Conservation (phyloP, 2,797 vertebrate genomes). For the Spinibarbus caldwelli region DNA sequence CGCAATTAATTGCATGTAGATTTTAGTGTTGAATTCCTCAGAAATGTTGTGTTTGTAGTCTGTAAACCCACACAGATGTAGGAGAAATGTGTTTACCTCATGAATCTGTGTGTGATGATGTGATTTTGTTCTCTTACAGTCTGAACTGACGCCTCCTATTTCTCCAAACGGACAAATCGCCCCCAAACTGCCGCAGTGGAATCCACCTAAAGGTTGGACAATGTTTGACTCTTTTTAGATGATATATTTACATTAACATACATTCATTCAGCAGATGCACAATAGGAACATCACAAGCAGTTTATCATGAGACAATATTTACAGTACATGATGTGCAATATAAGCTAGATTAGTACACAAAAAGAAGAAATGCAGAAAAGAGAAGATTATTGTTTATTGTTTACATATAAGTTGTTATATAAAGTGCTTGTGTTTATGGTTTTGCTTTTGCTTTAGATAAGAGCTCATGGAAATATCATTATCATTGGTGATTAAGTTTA, state of each 20-base stretch:
- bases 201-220: conserved; percentile 56
- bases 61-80: too few species aligned
- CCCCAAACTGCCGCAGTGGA: conserved; percentile 58
- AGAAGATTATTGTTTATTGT: background rate
- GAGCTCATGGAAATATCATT: background rate
- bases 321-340: background rate
- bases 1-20: too few species aligned
- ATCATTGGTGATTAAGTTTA: background rate
- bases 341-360: too few species aligned
- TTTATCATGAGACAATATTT: background rate
- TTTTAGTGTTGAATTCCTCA: too few species aligned
- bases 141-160: conserved; percentile 42
- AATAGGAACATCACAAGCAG: background rate
- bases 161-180: conserved; percentile 57
- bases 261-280: background rate
- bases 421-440: conserved; percentile 6
- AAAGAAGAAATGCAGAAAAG: background rate
- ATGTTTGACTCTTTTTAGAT: background rate
- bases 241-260: background rate
- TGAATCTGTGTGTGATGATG: background rate
- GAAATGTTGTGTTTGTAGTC: too few species aligned
- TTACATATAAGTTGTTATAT: background rate
- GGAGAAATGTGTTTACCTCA: background rate
- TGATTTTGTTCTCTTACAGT: conserved; percentile 50
- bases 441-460: background rate